Conservation (phyloP, 2,888 invertebrate genomes). For the Endomychus coccineus region DNA sequence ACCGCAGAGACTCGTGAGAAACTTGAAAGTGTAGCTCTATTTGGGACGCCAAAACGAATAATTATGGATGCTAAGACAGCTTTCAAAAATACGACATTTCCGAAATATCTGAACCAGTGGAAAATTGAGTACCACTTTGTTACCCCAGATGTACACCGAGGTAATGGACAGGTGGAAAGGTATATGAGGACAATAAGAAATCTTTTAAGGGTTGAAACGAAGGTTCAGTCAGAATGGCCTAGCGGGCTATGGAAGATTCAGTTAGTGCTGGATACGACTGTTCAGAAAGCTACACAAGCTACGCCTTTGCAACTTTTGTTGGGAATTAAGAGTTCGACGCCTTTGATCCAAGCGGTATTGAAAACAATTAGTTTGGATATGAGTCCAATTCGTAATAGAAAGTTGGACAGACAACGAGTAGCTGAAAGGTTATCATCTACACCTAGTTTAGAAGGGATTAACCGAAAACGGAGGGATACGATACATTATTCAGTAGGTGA, state of each 20-base stretch:
- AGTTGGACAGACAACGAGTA: too few species aligned
- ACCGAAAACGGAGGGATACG: too few species aligned
- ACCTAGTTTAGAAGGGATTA: too few species aligned
- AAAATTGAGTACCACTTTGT: too few species aligned
- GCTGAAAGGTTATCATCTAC: too few species aligned
- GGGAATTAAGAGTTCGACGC: slow-evolving; percentile 19
- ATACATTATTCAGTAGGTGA: too few species aligned
- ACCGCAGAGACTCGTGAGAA: slow-evolving; percentile 15
- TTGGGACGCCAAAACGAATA: slow-evolving; percentile 21
- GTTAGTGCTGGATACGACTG: slow-evolving; percentile 20
- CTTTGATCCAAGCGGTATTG: slow-evolving; percentile 21
- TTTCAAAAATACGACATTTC: slow-evolving; percentile 19
- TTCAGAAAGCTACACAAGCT: slow-evolving; percentile 23
- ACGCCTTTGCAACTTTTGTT: slow-evolving; percentile 22
- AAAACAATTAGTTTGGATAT: slow-evolving; percentile 2
- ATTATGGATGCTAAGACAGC: slow-evolving; percentile 19
- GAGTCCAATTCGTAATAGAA: neutral
- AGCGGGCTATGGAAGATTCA: slow-evolving; percentile 23
- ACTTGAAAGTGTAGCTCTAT: slow-evolving; percentile 13
- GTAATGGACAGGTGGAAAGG: too few species aligned
- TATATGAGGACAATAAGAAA: slow-evolving; percentile 24
- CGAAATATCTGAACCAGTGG: slow-evolving; percentile 20
- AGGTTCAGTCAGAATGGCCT: slow-evolving; percentile 20
- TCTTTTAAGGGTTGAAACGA: slow-evolving; percentile 19
- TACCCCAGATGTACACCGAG: too few species aligned